These are phyloP conservation scores for Caenorhabditis wallacei DNA, from an alignment of 2,888 invertebrate genomes.

Conservation along the genomic window DNA sequence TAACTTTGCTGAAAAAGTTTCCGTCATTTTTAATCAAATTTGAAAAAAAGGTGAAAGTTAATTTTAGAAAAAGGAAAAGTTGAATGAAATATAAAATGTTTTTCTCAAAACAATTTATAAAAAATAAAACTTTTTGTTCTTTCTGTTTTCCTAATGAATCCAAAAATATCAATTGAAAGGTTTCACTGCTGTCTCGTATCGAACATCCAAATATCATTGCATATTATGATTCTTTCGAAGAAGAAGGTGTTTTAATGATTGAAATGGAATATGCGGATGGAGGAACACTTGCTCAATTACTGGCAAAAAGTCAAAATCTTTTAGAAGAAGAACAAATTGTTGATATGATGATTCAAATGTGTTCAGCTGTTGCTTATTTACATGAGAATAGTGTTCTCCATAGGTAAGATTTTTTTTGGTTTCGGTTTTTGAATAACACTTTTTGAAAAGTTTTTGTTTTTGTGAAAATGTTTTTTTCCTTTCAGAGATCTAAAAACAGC, in stretches of 20 bases:
- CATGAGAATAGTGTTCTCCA: slow-evolving; percentile 87
- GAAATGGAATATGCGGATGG: slow-evolving; percentile 91
- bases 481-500: slow-evolving; percentile 89
- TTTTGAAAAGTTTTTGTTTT: too few relatives aligned
- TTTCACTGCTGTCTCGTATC: slow-evolving; percentile 87
- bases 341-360: slow-evolving; percentile 86
- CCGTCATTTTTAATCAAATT: too few relatives aligned
- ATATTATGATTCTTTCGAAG: slow-evolving; percentile 89
- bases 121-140: too few relatives aligned
- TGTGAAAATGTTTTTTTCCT: neutral
- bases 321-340: slow-evolving; percentile 86
- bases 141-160: neutral
- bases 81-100: too few relatives aligned
- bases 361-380: slow-evolving; percentile 88
- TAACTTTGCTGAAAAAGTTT: too few relatives aligned
- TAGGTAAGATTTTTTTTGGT: slow-evolving; percentile 83
- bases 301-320: slow-evolving; percentile 85
- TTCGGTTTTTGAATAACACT: too few relatives aligned
- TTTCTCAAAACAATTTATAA: too few relatives aligned
- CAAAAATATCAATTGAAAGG: slow-evolving; percentile 62
- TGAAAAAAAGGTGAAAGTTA: too few relatives aligned
- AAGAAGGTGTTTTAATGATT: slow-evolving; percentile 88
- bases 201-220: slow-evolving; percentile 88
- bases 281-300: slow-evolving; percentile 87
- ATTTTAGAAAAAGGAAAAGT: too few relatives aligned